Conservation (phyloP, 1,140 invertebrate genomes). For the Drosophila erecta region DNA sequence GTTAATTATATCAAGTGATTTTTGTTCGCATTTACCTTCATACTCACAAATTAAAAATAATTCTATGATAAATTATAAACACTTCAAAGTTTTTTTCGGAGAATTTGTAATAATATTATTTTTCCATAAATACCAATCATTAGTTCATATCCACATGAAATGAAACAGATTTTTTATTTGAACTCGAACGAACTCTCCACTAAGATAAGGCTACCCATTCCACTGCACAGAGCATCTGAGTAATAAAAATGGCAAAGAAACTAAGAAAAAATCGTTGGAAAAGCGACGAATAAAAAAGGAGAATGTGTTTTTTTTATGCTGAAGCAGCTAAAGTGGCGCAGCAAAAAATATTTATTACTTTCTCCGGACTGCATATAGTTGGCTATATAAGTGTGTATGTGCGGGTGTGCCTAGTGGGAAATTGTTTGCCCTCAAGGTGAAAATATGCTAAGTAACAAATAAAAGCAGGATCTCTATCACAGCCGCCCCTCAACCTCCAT, state of each 20-base stretch:
- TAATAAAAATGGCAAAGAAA: slow-evolving; percentile 14
- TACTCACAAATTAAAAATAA: too few relatives aligned
- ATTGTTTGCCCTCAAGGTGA: slow-evolving; percentile 78
- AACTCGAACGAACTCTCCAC: not conserved
- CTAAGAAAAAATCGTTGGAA: slow-evolving; percentile 35
- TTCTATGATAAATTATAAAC: too few relatives aligned
- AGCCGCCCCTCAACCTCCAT: slow-evolving; percentile 8
- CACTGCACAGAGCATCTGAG: not conserved
- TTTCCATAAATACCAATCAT: too few relatives aligned
- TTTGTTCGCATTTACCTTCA: not conserved
- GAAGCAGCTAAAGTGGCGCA: slow-evolving; percentile 49
- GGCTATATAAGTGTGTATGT: slow-evolving; percentile 5
- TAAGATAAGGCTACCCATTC: slow-evolving; percentile 6
- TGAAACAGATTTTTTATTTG: not conserved
- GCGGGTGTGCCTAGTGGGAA: slow-evolving; percentile 66
- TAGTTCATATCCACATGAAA: not conserved
- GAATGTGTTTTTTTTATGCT: slow-evolving; percentile 61
- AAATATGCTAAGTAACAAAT: slow-evolving; percentile 83
- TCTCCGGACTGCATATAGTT: slow-evolving; percentile 35
- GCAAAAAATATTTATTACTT: slow-evolving; percentile 80
- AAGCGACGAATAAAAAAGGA: slow-evolving; percentile 26
- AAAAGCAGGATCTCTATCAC: slow-evolving; percentile 78
- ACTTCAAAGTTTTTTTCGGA: not conserved
- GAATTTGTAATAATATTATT: too few relatives aligned
- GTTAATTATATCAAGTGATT: slow-evolving; percentile 3